Percentiles rank a stretch among this genome's conserved stretches.
These are phyloP conservation scores for Zenarchopterus dispar DNA, from an alignment of 2,797 vertebrate genomes.

Conservation along the genomic window DNA sequence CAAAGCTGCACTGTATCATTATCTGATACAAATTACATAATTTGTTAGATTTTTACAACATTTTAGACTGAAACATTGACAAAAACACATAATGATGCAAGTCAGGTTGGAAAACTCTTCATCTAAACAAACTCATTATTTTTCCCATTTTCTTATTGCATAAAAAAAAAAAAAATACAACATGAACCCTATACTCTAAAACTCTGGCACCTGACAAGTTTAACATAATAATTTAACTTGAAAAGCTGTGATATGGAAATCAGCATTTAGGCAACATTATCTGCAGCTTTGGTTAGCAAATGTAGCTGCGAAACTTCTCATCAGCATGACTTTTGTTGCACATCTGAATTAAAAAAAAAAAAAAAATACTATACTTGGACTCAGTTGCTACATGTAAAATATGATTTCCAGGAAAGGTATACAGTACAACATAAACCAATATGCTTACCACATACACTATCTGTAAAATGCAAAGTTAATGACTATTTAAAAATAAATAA, in stretches of 20 bases:
- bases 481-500: slow-evolving; percentile 14
- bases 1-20: background rate
- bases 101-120: background rate
- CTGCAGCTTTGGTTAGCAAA: background rate
- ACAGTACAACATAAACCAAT: slow-evolving; percentile 22
- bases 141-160: slow-evolving; percentile 25
- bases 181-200: slow-evolving; percentile 34
- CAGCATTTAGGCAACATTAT: background rate
- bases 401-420: slow-evolving; percentile 3
- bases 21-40: background rate
- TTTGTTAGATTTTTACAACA: slow-evolving; percentile 8
- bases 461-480: slow-evolving; percentile 3
- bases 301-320: background rate
- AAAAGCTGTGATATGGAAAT: background rate
- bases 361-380: background rate
- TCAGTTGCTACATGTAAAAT: background rate
- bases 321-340: background rate
- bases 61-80: background rate
- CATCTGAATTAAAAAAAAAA: background rate
- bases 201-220: slow-evolving; percentile 1
- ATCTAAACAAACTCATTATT: slow-evolving; percentile 8
- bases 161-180: slow-evolving; percentile 44
- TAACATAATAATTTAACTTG: slow-evolving; percentile 4
- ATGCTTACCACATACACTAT: slow-evolving; percentile 12
- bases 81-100: background rate